phyloP scores from a whole-genome alignment of 2,113 vertebrate genomes.

The Oriolus oriolus region DNA sequence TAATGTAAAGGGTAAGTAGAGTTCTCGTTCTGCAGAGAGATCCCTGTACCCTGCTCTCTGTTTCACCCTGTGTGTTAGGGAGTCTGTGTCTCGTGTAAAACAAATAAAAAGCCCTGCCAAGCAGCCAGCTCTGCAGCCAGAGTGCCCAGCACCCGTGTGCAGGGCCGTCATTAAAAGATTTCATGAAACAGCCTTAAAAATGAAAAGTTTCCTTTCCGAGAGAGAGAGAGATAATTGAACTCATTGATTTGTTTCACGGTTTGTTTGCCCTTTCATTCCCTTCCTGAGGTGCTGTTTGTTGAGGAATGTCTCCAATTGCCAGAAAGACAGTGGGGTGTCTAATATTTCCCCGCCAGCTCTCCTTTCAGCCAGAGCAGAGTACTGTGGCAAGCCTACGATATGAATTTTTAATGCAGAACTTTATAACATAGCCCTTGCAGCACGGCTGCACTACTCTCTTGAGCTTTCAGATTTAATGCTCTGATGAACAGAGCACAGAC shows the following conservation, averaged over 20 bases:
- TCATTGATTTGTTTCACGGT: constrained; percentile 82
- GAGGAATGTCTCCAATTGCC: constrained; percentile 82
- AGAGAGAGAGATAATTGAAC: constrained; percentile 74
- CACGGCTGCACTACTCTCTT: constrained; percentile 72
- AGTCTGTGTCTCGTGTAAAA: neutral
- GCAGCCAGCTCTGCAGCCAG: neutral
- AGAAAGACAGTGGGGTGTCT: constrained; percentile 77
- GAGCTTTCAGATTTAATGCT: constrained; percentile 83
- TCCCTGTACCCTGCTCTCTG: neutral
- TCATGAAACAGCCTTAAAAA: constrained; percentile 63
- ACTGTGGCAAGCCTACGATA: constrained; percentile 79
- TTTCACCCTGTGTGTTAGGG: neutral
- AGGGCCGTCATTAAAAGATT: constrained; percentile 46
- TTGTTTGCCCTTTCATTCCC: constrained; percentile 77
- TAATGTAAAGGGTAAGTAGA: neutral
- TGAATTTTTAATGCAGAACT: constrained; percentile 94
- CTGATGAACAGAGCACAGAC: constrained; percentile 75
- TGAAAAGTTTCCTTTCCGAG: constrained; percentile 72
- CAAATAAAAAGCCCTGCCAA: constrained; percentile 3
- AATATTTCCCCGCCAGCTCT: constrained; percentile 74
- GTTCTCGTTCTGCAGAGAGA: neutral
- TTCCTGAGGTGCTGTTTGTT: constrained; percentile 75
- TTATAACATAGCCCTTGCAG: constrained; percentile 80
- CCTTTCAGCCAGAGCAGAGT: constrained; percentile 77
- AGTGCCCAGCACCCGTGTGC: constrained; percentile 6